These are phyloP conservation scores for Chondrilla cf. caribensis DNA, from an alignment of 37 sponge, comb jelly and placozoan species.

Conservation along the genomic window DNA sequence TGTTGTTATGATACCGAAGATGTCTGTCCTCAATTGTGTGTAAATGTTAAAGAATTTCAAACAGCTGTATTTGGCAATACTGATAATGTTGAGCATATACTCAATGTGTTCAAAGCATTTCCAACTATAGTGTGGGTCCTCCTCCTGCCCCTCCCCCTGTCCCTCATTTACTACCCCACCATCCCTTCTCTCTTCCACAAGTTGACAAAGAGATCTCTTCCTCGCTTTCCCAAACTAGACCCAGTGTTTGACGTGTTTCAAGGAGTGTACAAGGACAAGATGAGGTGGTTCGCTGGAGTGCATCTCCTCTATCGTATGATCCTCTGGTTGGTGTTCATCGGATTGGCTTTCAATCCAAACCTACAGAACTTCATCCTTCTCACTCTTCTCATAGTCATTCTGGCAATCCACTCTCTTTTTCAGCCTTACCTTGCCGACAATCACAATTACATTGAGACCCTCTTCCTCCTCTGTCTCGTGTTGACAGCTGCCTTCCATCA, in stretches of 20 bases:
- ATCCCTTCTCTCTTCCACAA: not conserved
- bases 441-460: constrained; percentile 5
- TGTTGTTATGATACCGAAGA: not conserved
- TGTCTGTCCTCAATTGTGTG: not conserved
- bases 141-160: not conserved
- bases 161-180: not conserved
- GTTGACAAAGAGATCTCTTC: not conserved
- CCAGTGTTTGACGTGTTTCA: constrained; percentile 17
- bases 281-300: not conserved
- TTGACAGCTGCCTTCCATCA: too few species aligned
- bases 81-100: not conserved
- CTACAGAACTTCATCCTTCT: not conserved
- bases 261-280: not conserved
- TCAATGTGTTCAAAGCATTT: too few species aligned
- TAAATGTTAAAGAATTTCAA: not conserved
- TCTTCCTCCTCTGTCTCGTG: not conserved
- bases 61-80: not conserved
- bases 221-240: not conserved
- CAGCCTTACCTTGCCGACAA: not conserved
- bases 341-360: not conserved
- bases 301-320: not conserved
- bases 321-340: not conserved
- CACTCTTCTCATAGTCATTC: not conserved
- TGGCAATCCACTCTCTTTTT: not conserved
- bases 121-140: not conserved